Conservation (phyloP, 2,888 invertebrate genomes). For the Tupiocoris notatus region DNA sequence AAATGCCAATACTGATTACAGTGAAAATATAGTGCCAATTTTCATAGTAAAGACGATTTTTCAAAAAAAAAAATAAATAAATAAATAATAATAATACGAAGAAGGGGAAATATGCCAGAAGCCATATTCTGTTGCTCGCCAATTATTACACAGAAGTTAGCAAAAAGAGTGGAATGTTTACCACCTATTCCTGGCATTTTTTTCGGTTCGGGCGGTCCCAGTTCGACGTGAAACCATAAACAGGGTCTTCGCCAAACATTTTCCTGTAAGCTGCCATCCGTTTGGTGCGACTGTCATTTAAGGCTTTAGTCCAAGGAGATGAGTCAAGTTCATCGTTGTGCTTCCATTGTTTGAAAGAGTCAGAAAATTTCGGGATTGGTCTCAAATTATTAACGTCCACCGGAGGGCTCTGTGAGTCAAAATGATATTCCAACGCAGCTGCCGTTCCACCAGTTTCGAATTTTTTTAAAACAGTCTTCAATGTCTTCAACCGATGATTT, state of each 20-base stretch:
- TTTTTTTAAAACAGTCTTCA: slow-evolving; percentile 3
- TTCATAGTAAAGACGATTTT: too few relatives aligned
- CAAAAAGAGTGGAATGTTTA: too few relatives aligned
- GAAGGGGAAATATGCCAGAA: too few relatives aligned
- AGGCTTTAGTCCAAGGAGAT: slow-evolving; percentile 18
- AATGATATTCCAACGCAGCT: slow-evolving; percentile 20
- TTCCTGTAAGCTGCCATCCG: slow-evolving; percentile 31
- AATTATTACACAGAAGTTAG: too few relatives aligned
- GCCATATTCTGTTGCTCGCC: too few relatives aligned
- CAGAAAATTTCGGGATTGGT: slow-evolving; percentile 6
- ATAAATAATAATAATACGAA: too few relatives aligned
- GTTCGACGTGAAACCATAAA: slow-evolving; percentile 24
- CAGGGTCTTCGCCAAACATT: slow-evolving; percentile 18
- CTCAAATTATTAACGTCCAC: slow-evolving; percentile 4
- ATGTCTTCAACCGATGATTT: slow-evolving; percentile 1
- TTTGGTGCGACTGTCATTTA: slow-evolving; percentile 24
- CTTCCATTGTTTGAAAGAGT: slow-evolving; percentile 19
- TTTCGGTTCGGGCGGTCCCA: slow-evolving; percentile 17
- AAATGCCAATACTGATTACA: too few relatives aligned
- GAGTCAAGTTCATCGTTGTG: background rate
- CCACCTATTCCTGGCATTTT: too few relatives aligned
- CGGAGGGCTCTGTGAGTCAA: background rate
- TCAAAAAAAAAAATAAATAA: too few relatives aligned
- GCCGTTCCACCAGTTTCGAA: slow-evolving; percentile 19
- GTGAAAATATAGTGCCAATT: too few relatives aligned